A percentile compares a stretch with the other conserved stretches of the same genome.
phyloP scores from a whole-genome alignment of 2,113 vertebrate genomes.

The Python bivittatus region DNA sequence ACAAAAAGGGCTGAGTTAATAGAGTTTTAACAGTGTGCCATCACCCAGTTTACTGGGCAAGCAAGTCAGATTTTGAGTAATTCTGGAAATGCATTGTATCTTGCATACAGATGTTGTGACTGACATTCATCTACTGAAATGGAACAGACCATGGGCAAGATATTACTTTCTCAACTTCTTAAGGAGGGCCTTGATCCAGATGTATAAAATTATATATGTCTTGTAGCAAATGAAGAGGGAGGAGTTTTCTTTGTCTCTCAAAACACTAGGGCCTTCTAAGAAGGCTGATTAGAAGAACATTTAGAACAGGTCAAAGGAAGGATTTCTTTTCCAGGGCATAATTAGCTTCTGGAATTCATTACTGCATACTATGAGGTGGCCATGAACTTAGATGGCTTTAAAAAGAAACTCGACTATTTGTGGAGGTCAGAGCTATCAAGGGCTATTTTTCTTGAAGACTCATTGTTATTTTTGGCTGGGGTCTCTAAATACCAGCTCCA shows the following conservation, averaged over 20 bases:
- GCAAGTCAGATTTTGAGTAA: conserved; percentile 1
- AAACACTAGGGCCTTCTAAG: background rate
- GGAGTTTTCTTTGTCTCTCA: background rate
- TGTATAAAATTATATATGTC: background rate
- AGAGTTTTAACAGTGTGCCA: background rate
- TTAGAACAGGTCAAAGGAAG: background rate
- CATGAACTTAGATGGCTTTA: background rate
- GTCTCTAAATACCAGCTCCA: background rate
- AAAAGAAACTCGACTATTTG: background rate
- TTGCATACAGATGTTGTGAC: background rate
- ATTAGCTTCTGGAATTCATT: background rate
- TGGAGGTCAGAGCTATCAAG: background rate
- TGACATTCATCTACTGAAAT: background rate
- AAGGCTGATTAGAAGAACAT: background rate
- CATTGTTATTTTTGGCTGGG: background rate
- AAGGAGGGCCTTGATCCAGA: background rate
- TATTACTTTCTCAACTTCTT: background rate
- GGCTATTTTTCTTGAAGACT: background rate
- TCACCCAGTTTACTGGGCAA: background rate
- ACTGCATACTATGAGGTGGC: background rate
- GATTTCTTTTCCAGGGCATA: background rate
- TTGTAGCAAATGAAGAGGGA: background rate
- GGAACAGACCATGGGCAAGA: background rate
- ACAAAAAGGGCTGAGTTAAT: background rate
- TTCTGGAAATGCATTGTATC: background rate